Percentiles rank a stretch among this genome's conserved stretches.
Evolutionary conservation across 2,888 invertebrate species (phyloP).

Genomic region (Caenorhabditis auriculariae): DNA sequence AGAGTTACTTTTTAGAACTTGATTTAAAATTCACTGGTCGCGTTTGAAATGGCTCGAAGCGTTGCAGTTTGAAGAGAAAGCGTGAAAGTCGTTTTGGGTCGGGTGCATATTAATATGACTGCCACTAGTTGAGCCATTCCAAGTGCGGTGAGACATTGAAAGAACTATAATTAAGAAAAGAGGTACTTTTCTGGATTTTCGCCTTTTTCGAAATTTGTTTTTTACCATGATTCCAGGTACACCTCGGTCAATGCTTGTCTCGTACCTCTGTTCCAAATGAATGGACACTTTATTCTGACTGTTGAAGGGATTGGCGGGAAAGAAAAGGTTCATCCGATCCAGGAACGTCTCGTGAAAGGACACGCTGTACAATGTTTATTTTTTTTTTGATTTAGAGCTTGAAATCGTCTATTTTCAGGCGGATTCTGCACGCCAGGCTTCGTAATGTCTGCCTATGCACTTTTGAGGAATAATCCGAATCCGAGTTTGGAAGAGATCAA

Average conservation of each 20-base stretch:
- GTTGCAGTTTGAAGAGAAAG: too few relatives aligned
- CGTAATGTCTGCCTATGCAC: slow-evolving; percentile 43
- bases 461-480: slow-evolving; percentile 71
- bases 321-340: slow-evolving; percentile 43
- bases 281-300: slow-evolving; percentile 84
- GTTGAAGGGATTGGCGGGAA: slow-evolving; percentile 86
- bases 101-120: too few relatives aligned
- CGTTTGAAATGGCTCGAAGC: too few relatives aligned
- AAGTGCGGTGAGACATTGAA: neutral
- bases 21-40: too few relatives aligned
- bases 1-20: too few relatives aligned
- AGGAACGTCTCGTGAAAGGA: slow-evolving; percentile 37
- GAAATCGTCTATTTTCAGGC: slow-evolving; percentile 74
- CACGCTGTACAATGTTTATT: slow-evolving; percentile 67
- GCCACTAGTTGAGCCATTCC: too few relatives aligned
- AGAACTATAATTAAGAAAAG: neutral
- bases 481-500: slow-evolving; percentile 66
- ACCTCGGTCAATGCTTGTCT: slow-evolving; percentile 80
- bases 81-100: too few relatives aligned
- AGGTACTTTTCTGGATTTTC: slow-evolving; percentile 80
- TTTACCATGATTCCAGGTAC: slow-evolving; percentile 11
- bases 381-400: slow-evolving; percentile 70
- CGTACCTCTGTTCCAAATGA: slow-evolving; percentile 80
- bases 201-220: slow-evolving; percentile 79
- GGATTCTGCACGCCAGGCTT: slow-evolving; percentile 88